Conservation (phyloP, 2,888 invertebrate genomes). For the Andrena dorsata region DNA sequence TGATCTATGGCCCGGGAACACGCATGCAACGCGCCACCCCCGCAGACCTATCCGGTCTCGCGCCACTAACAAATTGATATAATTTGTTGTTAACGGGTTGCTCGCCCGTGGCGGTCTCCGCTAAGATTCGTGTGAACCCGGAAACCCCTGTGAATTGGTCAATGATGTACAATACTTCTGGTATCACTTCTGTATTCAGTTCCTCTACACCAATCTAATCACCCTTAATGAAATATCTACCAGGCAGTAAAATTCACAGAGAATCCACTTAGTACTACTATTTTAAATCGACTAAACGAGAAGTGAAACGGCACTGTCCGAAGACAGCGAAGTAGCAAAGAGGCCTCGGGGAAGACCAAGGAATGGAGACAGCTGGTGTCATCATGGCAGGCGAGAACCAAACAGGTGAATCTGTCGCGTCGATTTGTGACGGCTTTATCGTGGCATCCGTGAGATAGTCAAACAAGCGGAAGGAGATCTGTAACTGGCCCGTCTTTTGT, state of each 20-base stretch:
- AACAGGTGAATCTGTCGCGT: slow-evolving; percentile 34
- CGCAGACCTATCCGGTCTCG: slow-evolving; percentile 72
- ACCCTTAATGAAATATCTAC: too few species aligned
- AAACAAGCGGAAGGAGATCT: slow-evolving; percentile 81
- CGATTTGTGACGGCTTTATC: slow-evolving; percentile 60
- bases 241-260: too few species aligned
- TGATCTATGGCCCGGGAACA: slow-evolving; percentile 80
- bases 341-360: too few species aligned
- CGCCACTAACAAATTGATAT: slow-evolving; percentile 78
- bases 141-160: slow-evolving; percentile 54
- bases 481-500: slow-evolving; percentile 79
- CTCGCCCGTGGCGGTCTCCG: slow-evolving; percentile 50
- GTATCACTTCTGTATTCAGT: too few species aligned
- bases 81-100: slow-evolving; percentile 75
- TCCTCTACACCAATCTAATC: too few species aligned
- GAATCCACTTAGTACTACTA: too few species aligned
- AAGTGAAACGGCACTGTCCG: too few species aligned
- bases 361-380: background rate
- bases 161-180: slow-evolving; percentile 22
- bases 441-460: slow-evolving; percentile 83
- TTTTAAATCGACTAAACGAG: too few species aligned
- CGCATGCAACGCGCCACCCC: slow-evolving; percentile 80
- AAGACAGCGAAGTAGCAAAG: too few species aligned
- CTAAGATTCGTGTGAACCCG: slow-evolving; percentile 74
- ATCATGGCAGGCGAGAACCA: background rate